Percentiles rank a stretch among this genome's conserved stretches.
Evolutionary conservation across 2,113 vertebrate species (phyloP).

Genomic region (Gulo gulo): DNA sequence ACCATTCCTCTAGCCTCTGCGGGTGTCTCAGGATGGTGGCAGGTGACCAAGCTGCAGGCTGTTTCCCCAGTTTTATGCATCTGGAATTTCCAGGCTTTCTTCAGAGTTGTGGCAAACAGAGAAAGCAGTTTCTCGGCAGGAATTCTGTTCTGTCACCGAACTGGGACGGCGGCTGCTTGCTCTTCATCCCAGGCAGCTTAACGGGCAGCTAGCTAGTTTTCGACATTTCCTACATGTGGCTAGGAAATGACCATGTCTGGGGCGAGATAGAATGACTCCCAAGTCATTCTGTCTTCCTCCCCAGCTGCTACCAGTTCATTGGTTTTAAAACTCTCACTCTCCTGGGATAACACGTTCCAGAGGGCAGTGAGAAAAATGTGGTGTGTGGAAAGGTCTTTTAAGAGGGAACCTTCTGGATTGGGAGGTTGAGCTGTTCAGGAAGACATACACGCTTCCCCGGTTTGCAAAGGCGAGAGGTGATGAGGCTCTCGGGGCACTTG

Average conservation of each 20-base stretch:
- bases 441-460: background rate
- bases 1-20: no score
- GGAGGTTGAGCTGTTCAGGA: background rate
- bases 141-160: accelerated
- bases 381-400: slow-evolving; percentile 25
- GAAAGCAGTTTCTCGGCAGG: background rate
- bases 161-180: background rate
- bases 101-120: background rate
- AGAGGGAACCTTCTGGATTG: background rate
- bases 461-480: background rate
- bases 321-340: slow-evolving; percentile 34
- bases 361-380: background rate
- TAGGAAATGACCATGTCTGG: background rate
- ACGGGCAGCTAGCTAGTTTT: background rate
- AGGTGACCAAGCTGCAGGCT: background rate
- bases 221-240: background rate
- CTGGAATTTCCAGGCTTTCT: background rate
- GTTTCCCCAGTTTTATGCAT: background rate
- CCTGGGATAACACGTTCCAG: slow-evolving; percentile 33
- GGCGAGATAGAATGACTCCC: background rate
- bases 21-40: background rate
- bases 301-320: slow-evolving; percentile 15
- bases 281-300: background rate
- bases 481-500: background rate
- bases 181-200: background rate